Conservation (phyloP, 2,113 vertebrate genomes). For the Chitala chitala region DNA sequence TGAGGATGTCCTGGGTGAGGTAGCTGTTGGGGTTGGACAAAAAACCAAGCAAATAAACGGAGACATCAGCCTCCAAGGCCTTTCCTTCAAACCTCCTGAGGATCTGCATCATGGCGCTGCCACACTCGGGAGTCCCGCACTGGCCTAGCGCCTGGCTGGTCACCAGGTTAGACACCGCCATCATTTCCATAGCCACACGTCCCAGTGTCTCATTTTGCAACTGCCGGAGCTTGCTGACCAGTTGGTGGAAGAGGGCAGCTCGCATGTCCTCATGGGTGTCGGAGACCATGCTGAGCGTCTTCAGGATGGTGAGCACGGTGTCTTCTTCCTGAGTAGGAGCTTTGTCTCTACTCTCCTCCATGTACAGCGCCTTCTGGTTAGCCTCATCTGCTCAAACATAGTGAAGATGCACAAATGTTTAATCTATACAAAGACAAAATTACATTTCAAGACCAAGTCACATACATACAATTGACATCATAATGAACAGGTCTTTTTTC, state of each 20-base stretch:
- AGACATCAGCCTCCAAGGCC: slow-evolving; percentile 62
- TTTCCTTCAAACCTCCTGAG: slow-evolving; percentile 53
- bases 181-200: slow-evolving; percentile 62
- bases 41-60: slow-evolving; percentile 71
- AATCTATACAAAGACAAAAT: background rate
- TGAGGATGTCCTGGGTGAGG: slow-evolving; percentile 71
- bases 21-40: slow-evolving; percentile 65
- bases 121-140: slow-evolving; percentile 85
- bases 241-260: slow-evolving; percentile 68
- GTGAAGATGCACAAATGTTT: too few species aligned
- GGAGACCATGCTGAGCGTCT: slow-evolving; percentile 64
- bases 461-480: too few species aligned
- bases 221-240: slow-evolving; percentile 72
- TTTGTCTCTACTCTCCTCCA: slow-evolving; percentile 64
- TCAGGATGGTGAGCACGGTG: slow-evolving; percentile 56
- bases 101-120: slow-evolving; percentile 66
- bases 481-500: too few species aligned
- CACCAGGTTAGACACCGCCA: slow-evolving; percentile 52
- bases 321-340: slow-evolving; percentile 59
- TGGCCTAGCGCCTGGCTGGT: slow-evolving; percentile 76
- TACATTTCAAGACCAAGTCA: background rate
- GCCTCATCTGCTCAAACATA: slow-evolving; percentile 49
- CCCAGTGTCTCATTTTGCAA: slow-evolving; percentile 56
- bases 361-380: slow-evolving; percentile 49
- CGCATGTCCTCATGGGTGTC: slow-evolving; percentile 63